Evolutionary conservation across 1,140 invertebrate genomes (phyloP).

Genomic region (Pollicipes pollicipes): DNA sequence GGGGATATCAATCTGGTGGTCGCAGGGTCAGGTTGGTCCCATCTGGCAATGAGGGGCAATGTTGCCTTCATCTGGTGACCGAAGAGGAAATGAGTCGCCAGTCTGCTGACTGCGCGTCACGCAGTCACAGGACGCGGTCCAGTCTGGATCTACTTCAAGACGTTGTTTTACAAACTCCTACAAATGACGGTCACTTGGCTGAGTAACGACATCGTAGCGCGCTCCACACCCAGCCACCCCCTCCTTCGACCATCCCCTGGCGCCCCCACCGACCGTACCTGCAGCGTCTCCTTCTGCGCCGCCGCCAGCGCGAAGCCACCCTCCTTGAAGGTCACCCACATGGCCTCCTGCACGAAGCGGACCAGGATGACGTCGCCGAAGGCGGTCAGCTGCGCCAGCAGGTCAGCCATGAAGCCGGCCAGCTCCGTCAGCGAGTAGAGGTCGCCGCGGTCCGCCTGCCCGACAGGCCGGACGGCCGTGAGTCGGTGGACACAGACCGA

Average conservation of each 20-base stretch:
- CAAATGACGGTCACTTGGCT: too few relatives aligned
- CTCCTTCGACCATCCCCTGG: too few relatives aligned
- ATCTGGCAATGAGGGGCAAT: too few relatives aligned
- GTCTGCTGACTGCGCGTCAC: constrained; percentile 9
- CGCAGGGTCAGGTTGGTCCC: too few relatives aligned
- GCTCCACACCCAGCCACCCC: too few relatives aligned
- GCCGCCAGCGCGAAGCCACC: constrained; percentile 65
- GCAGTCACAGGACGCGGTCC: constrained; percentile 7
- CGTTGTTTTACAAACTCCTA: too few relatives aligned
- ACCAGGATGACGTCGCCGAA: constrained; percentile 75
- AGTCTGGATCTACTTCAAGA: too few relatives aligned
- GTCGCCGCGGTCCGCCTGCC: constrained; percentile 18
- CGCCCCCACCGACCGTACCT: constrained; percentile 20
- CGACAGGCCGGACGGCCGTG: constrained; percentile 41
- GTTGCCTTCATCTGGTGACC: too few relatives aligned
- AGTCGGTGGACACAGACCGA: constrained; percentile 20
- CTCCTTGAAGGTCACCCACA: constrained; percentile 77
- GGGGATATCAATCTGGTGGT: too few relatives aligned
- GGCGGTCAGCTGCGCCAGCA: constrained; percentile 50
- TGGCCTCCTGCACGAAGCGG: constrained; percentile 68
- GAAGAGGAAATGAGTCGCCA: too few relatives aligned
- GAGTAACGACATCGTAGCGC: too few relatives aligned
- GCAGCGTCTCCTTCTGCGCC: constrained; percentile 32
- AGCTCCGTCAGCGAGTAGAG: background rate
- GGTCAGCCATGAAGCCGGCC: constrained; percentile 31